phyloP scores from a whole-genome alignment of 1,140 invertebrate genomes.

The Drosophila chauvacae region DNA sequence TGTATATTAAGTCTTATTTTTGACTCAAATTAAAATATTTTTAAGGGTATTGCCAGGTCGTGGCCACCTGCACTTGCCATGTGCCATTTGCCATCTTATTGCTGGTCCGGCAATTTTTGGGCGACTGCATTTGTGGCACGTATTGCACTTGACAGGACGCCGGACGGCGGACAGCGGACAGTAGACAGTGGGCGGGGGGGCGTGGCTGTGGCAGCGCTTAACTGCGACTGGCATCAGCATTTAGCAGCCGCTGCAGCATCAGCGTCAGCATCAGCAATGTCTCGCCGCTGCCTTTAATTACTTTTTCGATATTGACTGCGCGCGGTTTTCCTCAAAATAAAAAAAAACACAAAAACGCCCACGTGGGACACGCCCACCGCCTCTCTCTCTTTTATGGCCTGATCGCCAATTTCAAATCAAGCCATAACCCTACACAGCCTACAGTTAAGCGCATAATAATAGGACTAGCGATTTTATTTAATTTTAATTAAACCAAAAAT shows the following conservation, averaged over 20 bases:
- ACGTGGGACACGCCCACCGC: constrained; percentile 60
- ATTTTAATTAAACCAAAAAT: neutral
- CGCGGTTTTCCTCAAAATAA: constrained; percentile 13
- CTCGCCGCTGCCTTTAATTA: constrained; percentile 69
- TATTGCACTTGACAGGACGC: constrained; percentile 73
- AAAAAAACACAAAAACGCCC: constrained; percentile 16
- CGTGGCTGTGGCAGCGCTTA: constrained; percentile 50
- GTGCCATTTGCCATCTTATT: constrained; percentile 12
- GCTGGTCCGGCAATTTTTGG: constrained; percentile 14
- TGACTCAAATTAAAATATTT: neutral
- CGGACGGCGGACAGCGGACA: neutral
- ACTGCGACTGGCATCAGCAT: constrained; percentile 55
- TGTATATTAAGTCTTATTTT: neutral
- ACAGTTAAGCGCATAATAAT: neutral
- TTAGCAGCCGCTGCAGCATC: constrained; percentile 21
- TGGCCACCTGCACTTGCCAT: neutral
- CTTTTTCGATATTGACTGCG: constrained; percentile 72
- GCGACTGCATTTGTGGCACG: constrained; percentile 29
- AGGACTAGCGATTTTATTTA: too few species aligned
- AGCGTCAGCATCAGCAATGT: constrained; percentile 27
- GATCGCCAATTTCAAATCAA: constrained; percentile 37
- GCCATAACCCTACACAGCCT: constrained; percentile 1
- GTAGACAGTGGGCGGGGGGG: constrained; percentile 32
- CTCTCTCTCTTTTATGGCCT: constrained; percentile 10
- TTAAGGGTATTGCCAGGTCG: neutral